These are phyloP conservation scores for Speoplatyrhinus poulsoni DNA, from an alignment of 2,113 vertebrate genomes.

Conservation along the genomic window DNA sequence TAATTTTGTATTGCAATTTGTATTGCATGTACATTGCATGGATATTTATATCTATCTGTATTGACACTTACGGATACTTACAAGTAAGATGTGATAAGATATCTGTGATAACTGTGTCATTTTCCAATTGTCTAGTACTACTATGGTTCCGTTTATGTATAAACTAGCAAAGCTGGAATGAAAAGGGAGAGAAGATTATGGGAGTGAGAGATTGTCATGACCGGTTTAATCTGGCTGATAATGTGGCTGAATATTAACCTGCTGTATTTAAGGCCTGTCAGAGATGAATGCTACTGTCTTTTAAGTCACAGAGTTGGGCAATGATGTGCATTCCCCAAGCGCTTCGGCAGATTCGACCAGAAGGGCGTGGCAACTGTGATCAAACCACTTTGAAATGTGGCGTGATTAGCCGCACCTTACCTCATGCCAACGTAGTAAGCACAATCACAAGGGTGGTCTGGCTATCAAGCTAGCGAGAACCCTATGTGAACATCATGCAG, in stretches of 20 bases:
- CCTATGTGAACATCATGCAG: conserved; percentile 19
- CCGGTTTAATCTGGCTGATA: conserved; percentile 51
- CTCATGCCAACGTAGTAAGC: conserved; percentile 45
- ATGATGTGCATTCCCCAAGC: conserved; percentile 61
- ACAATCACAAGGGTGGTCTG: conserved; percentile 34
- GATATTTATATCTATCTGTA: no score
- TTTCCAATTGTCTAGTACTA: no score
- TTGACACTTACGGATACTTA: no score
- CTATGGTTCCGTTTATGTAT: no score
- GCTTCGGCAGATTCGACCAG: conserved; percentile 48
- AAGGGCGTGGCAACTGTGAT: not conserved
- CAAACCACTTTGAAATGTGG: conserved; percentile 38
- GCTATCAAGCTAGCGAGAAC: no score
- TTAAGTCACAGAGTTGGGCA: conserved; percentile 23
- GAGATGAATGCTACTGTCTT: conserved; percentile 63
- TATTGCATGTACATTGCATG: no score
- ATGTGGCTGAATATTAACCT: conserved; percentile 47
- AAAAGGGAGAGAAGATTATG: not conserved
- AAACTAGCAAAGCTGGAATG: no score
- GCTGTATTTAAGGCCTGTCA: conserved; percentile 26
- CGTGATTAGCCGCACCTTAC: conserved; percentile 69
- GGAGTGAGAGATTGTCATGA: conserved; percentile 26
- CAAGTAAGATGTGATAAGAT: no score
- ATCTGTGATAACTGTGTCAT: no score
- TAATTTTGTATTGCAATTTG: no score